Evolutionary conservation across 2,113 vertebrate genomes (phyloP), one percentile per base, ranked within the genome.

Genomic region (Odobenus rosmarus): DNA sequence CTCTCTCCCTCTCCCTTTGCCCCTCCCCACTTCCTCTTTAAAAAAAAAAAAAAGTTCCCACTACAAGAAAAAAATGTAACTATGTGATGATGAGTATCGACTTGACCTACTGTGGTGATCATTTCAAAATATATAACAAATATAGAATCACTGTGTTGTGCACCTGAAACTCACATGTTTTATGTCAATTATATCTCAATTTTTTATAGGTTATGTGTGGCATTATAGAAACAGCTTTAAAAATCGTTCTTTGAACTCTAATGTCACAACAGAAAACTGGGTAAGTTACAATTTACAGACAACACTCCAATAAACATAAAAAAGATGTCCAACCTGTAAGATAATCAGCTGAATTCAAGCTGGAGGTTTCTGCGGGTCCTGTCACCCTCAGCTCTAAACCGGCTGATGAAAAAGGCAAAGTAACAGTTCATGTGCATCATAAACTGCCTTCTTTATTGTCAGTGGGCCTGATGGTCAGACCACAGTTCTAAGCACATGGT

Each of bases 161-260:
- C 2, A 23, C 83, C 42, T 51, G 13, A 67, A 86, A 67, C 19
- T n/a, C 62, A 49, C 15, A 61, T 12, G 3, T 33, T n/a, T 8
- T 46, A 21, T 64, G 33, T 71, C 31, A 67, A 67, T 33, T 67
- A n/a, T 67, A 86, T 51, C 12, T 86, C 31, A 24, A 67, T 49
- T 77, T 72, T 77, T 77, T 51, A 33, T 55, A 94, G 71, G n/a
- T 19, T 88, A 42, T 11, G 46, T 90, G 21, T 55, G 16, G 24
- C 42, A 85, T 53, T 59, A 31, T 28, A 39, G 31, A 51, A 71
- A 85, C 7, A 61, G 12, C 7, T 59, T 57, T 26, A 55, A 42
- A 96, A 74, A 71, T 79, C 80, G 64, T 59, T 96, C 61, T 62
- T 53, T 36, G 12, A 95, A 87, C 81, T 21, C 86, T 15, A 79